These are phyloP conservation scores for Tinea pellionella DNA, from an alignment of 2,888 invertebrate species.

Conservation along the genomic window DNA sequence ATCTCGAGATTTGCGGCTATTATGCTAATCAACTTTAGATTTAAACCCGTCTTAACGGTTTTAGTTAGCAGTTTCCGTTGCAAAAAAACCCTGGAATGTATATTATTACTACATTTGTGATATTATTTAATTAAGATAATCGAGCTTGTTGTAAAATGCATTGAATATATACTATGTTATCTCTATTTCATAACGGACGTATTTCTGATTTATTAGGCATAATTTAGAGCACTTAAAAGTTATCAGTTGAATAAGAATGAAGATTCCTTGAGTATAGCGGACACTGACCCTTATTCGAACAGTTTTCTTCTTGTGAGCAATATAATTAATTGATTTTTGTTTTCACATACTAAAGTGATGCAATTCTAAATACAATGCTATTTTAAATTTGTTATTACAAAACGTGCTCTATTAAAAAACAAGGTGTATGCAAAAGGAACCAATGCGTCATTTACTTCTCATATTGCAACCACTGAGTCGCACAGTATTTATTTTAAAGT, in stretches of 20 bases:
- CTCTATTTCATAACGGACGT: conserved; percentile 4
- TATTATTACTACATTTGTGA: neutral
- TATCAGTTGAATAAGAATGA: conserved; percentile 6
- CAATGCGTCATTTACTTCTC: conserved; percentile 1
- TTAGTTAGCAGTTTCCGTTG: neutral
- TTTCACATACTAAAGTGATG: neutral
- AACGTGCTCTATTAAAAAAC: neutral
- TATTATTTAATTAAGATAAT: neutral
- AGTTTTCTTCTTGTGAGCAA: neutral
- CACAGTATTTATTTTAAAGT: neutral
- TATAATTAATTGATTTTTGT: neutral
- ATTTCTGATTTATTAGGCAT: neutral
- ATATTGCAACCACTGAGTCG: neutral
- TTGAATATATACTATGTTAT: neutral
- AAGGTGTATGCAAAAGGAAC: neutral
- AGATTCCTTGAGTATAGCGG: neutral
- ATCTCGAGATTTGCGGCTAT: conserved; percentile 2
- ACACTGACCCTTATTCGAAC: neutral
- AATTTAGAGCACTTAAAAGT: conserved; percentile 7
- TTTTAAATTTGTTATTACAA: neutral
- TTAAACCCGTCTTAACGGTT: conserved; percentile 10
- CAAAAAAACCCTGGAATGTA: neutral
- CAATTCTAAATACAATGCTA: neutral
- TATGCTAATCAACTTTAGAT: conserved; percentile 10
- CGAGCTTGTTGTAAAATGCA: neutral